A percentile compares a stretch with the other conserved stretches of the same genome.
These are phyloP conservation scores for Cromileptes altivelis DNA, from an alignment of 2,113 vertebrate genomes.

Conservation along the genomic window DNA sequence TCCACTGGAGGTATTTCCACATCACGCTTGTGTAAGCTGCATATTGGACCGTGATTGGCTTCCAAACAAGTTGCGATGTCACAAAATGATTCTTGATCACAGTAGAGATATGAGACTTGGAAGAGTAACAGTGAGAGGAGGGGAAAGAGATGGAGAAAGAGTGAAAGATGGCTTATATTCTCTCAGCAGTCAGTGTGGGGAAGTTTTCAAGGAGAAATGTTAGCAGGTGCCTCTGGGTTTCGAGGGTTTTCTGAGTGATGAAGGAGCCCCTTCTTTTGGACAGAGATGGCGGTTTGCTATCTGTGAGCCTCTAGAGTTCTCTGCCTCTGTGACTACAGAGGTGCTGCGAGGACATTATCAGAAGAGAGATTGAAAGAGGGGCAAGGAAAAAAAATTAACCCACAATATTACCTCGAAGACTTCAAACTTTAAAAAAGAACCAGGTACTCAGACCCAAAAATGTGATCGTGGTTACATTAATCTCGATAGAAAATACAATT, in stretches of 20 bases:
- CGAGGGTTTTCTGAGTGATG: slow-evolving; percentile 52
- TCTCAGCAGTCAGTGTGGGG: slow-evolving; percentile 2
- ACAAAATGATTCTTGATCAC: background rate
- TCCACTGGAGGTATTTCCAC: background rate
- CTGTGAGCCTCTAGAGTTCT: slow-evolving; percentile 32
- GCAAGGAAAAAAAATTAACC: background rate
- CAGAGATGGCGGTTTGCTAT: slow-evolving; percentile 30
- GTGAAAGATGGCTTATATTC: slow-evolving; percentile 18
- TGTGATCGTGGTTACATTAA: slow-evolving; percentile 4
- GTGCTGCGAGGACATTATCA: slow-evolving; percentile 25
- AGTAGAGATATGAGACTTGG: background rate
- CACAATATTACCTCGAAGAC: background rate
- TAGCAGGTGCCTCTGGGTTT: slow-evolving; percentile 25
- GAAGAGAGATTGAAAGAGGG: background rate
- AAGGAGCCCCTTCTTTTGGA: slow-evolving; percentile 44
- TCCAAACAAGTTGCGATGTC: background rate
- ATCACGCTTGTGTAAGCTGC: background rate
- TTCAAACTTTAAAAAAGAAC: slow-evolving; percentile 8
- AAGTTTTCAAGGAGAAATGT: slow-evolving; percentile 35
- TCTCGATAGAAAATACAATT: slow-evolving; percentile 4
- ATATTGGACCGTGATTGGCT: background rate
- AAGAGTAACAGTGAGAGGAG: background rate
- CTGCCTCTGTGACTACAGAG: slow-evolving; percentile 40
- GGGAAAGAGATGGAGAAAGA: slow-evolving; percentile 1
- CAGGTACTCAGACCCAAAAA: slow-evolving; percentile 7